Conservation (phyloP, 2,113 vertebrate species). For the Copsychus sechellarum region DNA sequence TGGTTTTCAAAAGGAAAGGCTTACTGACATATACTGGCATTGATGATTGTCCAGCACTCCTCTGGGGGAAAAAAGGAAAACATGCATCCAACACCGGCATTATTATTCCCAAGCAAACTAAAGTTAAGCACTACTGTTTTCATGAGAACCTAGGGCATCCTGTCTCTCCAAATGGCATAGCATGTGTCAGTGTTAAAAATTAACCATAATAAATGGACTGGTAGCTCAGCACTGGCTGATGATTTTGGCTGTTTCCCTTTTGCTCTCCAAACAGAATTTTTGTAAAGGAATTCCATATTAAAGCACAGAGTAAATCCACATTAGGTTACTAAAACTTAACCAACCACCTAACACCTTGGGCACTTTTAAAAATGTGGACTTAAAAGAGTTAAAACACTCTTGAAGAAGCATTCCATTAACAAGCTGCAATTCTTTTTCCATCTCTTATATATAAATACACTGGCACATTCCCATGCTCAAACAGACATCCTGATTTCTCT, state of each 20-base stretch:
- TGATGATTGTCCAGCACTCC: not conserved
- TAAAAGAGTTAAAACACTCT: not conserved
- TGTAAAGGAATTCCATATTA: not conserved
- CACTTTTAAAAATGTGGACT: not conserved
- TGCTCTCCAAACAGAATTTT: not conserved
- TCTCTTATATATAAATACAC: not conserved
- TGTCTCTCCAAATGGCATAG: not conserved
- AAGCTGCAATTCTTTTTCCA: not conserved
- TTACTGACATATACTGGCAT: not conserved
- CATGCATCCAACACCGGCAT: accelerated
- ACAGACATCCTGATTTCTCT: not conserved
- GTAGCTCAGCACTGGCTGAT: not conserved
- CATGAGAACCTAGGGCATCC: not conserved
- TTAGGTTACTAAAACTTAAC: not conserved
- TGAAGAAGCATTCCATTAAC: not conserved
- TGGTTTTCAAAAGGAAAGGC: not conserved
- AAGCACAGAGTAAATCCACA: not conserved
- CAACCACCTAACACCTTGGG: not conserved
- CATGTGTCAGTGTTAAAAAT: not conserved
- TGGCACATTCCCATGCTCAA: not conserved
- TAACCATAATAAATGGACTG: not conserved
- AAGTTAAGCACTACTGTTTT: not conserved
- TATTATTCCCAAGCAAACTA: not conserved
- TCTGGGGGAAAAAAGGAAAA: not conserved
- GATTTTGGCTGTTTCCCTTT: not conserved